phyloP scores from a whole-genome alignment of 2,113 vertebrate species.

The Thamnaconus septentrionalis region DNA sequence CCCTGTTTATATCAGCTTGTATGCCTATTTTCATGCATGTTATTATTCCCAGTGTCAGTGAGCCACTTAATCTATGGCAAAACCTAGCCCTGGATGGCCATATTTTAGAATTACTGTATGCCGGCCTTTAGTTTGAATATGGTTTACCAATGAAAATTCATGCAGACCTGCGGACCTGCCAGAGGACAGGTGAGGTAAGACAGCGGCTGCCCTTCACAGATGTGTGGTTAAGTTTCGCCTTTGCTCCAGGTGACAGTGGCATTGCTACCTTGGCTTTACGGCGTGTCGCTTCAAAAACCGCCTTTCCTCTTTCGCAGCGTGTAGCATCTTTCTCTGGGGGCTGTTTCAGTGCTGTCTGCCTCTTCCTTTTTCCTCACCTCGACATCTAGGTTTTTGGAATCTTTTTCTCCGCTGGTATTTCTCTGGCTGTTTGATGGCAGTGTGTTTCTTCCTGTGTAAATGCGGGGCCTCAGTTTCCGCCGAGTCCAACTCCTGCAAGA shows the following conservation, averaged over 20 bases:
- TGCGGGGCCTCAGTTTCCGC: constrained; percentile 21
- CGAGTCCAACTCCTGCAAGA: constrained; percentile 21
- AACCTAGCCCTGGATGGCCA: too few species aligned
- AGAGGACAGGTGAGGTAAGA: constrained; percentile 71
- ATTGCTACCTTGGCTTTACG: constrained; percentile 40
- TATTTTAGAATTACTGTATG: neutral
- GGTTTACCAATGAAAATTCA: constrained; percentile 39
- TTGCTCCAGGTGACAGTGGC: constrained; percentile 47
- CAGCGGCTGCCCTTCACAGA: constrained; percentile 5
- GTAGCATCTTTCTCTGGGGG: constrained; percentile 10
- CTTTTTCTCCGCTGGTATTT: constrained; percentile 11
- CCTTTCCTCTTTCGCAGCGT: constrained; percentile 6
- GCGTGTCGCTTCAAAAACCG: constrained; percentile 11
- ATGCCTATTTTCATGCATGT: constrained; percentile 4
- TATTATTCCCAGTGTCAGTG: too few species aligned
- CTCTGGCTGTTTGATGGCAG: neutral
- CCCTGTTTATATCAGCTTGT: neutral
- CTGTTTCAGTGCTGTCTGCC: neutral
- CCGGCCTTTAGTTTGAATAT: constrained; percentile 20
- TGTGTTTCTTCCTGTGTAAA: constrained; percentile 20
- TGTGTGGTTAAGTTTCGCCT: constrained; percentile 22
- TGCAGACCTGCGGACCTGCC: constrained; percentile 57
- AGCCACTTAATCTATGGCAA: too few species aligned
- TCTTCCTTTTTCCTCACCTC: constrained; percentile 9
- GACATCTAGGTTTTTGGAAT: neutral